phyloP scores from a whole-genome alignment of 2,113 vertebrate genomes.

The Uria lomvia region DNA sequence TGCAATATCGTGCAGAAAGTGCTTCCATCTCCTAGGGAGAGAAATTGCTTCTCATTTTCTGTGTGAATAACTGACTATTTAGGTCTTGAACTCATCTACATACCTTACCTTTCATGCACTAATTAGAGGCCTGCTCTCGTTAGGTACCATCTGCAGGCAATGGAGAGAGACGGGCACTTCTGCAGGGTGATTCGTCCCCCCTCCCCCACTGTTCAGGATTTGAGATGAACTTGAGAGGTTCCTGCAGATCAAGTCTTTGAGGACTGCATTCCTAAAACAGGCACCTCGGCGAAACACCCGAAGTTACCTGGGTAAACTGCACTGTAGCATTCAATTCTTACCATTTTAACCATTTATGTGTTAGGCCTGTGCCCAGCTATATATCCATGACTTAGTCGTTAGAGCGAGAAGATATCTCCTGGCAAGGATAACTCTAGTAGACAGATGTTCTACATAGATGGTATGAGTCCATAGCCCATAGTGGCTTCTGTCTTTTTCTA shows the following conservation, averaged over 20 bases:
- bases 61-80: not conserved
- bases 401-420: not conserved
- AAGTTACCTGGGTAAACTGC: not conserved
- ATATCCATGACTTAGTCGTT: not conserved
- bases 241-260: not conserved
- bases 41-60: slow-evolving; percentile 15
- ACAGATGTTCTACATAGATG: not conserved
- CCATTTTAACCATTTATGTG: not conserved
- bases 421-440: not conserved
- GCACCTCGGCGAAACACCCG: not conserved
- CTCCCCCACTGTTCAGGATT: not conserved
- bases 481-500: not conserved
- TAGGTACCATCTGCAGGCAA: not conserved
- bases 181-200: not conserved
- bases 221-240: not conserved
- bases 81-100: not conserved
- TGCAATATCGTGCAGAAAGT: not conserved
- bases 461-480: not conserved
- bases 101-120: not conserved
- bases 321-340: not conserved
- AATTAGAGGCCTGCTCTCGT: not conserved
- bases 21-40: not conserved
- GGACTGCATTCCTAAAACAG: not conserved
- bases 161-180: not conserved
- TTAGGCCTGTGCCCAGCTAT: not conserved